Evolutionary conservation across 2,113 vertebrate genomes (phyloP).

Genomic region (Takifugu bimaculatus): DNA sequence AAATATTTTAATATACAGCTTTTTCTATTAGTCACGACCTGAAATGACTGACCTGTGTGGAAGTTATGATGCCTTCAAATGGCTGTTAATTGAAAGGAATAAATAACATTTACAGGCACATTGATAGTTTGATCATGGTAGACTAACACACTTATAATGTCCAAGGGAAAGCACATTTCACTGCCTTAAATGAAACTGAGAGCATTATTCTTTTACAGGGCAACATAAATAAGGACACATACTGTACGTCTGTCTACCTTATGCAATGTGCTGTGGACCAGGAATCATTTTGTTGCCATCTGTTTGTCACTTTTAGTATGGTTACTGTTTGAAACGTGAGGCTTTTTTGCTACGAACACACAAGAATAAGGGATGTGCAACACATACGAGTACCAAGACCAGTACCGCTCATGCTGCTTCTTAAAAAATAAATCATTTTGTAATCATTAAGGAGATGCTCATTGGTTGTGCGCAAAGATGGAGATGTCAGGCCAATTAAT

Average conservation of each 20-base stretch:
- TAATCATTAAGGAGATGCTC: background rate
- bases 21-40: conserved; percentile 30
- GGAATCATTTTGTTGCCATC: conserved; percentile 8
- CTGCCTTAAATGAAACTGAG: conserved; percentile 58
- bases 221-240: background rate
- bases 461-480: background rate
- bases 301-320: conserved; percentile 18
- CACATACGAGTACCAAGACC: too few relatives aligned
- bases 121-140: background rate
- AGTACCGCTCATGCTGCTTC: background rate
- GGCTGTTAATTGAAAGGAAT: conserved; percentile 20
- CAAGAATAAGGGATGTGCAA: background rate
- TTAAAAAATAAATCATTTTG: background rate
- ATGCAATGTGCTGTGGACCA: conserved; percentile 26
- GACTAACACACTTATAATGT: conserved; percentile 1
- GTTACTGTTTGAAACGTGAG: background rate
- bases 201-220: conserved; percentile 36
- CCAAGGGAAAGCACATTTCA: conserved; percentile 31
- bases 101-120: conserved; percentile 22
- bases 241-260: background rate
- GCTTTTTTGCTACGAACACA: conserved; percentile 23
- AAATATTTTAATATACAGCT: conserved; percentile 9
- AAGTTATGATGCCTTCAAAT: conserved; percentile 26
- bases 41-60: conserved; percentile 11
- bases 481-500: background rate